phyloP scores from a whole-genome alignment of 2,888 invertebrate genomes.

The Smittia sp. region DNA sequence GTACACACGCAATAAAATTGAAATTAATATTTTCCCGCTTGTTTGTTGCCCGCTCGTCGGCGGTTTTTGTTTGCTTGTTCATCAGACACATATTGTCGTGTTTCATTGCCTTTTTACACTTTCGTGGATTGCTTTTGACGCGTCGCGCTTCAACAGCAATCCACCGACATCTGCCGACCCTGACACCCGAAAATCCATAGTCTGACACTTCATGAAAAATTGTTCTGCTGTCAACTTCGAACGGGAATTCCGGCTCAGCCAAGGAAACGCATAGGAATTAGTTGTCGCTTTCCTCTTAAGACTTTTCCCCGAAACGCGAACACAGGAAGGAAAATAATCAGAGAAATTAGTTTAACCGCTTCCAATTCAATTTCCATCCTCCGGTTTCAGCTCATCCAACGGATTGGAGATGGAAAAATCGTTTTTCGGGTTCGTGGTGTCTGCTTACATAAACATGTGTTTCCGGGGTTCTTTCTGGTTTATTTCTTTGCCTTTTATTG shows the following conservation, averaged over 20 bases:
- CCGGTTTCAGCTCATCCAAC: background rate
- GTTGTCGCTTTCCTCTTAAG: constrained; percentile 17
- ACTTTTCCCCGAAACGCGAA: background rate
- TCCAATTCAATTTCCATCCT: constrained; percentile 14
- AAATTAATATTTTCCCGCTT: background rate
- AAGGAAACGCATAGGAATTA: background rate
- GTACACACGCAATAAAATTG: constrained; percentile 6
- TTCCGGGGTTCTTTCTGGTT: constrained; percentile 27
- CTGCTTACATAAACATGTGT: constrained; percentile 39
- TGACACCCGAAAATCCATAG: background rate
- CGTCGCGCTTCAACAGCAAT: background rate
- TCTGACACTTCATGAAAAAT: constrained; percentile 15
- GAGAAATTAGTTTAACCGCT: constrained; percentile 21
- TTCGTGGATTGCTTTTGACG: background rate
- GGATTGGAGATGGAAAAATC: constrained; percentile 4
- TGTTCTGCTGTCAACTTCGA: constrained; percentile 23
- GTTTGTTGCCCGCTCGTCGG: background rate
- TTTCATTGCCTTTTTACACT: background rate
- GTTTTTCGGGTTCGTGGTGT: constrained; percentile 28
- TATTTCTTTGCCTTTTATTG: constrained; percentile 9
- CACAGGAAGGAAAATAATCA: constrained; percentile 26
- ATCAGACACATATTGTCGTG: background rate
- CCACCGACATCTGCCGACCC: background rate
- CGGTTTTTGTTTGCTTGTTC: background rate
- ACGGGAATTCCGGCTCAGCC: constrained; percentile 24